Conservation (phyloP, 2,113 vertebrate species). For the Micronisus gabar region DNA sequence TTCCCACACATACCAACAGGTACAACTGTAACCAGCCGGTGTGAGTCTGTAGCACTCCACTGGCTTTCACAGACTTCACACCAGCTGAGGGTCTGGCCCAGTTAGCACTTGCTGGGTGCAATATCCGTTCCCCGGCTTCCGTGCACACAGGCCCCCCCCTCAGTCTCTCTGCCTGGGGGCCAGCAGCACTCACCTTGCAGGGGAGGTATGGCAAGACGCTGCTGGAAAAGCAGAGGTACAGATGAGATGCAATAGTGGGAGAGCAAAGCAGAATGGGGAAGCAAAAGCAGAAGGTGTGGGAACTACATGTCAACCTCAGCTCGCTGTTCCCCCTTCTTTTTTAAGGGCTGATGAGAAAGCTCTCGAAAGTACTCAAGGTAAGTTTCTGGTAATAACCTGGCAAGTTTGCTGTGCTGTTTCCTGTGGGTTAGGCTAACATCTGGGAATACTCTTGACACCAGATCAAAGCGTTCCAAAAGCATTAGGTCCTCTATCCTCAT, state of each 20-base stretch:
- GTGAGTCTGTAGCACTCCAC: fast-evolving
- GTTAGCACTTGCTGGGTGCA: too few relatives aligned
- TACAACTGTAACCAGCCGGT: too few relatives aligned
- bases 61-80: background rate
- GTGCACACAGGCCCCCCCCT: fast-evolving
- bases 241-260: background rate
- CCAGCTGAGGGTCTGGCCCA: background rate
- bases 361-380: background rate
- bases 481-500: background rate
- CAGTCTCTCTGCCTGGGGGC: background rate
- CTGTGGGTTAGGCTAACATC: background rate
- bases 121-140: background rate
- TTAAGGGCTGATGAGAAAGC: background rate
- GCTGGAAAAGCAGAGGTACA: background rate
- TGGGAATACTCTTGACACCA: background rate
- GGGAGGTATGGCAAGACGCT: background rate
- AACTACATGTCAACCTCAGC: background rate
- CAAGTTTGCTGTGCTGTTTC: background rate
- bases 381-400: background rate
- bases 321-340: background rate
- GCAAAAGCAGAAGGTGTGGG: background rate
- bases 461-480: background rate
- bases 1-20: background rate
- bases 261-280: background rate
- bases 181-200: fast-evolving